phyloP scores from a whole-genome alignment of 2,888 invertebrate genomes.

The Drosophila mulleri region DNA sequence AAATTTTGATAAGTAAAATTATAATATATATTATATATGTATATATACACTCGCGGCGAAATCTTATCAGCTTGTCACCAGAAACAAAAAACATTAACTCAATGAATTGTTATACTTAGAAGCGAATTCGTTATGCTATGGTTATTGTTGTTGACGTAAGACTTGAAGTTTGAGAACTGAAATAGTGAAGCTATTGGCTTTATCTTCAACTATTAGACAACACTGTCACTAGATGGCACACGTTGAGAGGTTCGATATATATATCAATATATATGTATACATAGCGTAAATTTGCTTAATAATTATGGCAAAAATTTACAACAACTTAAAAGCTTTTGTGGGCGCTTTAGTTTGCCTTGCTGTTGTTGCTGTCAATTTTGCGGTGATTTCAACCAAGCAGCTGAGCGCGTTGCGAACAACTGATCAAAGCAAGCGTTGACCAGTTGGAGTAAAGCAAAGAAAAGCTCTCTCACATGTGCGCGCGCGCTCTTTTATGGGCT shows the following conservation, averaged over 20 bases:
- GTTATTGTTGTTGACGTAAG: slow-evolving; percentile 53
- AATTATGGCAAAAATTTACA: slow-evolving; percentile 75
- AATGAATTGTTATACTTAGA: slow-evolving; percentile 37
- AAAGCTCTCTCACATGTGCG: slow-evolving; percentile 51
- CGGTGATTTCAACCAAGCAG: slow-evolving; percentile 67
- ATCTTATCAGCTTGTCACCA: slow-evolving; percentile 68
- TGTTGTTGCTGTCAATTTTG: slow-evolving; percentile 76
- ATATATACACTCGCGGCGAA: slow-evolving; percentile 30
- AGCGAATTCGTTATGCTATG: slow-evolving; percentile 13
- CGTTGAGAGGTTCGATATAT: slow-evolving; percentile 23
- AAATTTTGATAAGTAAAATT: slow-evolving; percentile 65
- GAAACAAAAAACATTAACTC: slow-evolving; percentile 40
- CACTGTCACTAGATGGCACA: slow-evolving; percentile 51
- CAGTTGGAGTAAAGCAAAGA: slow-evolving; percentile 45
- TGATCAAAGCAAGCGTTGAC: slow-evolving; percentile 60
- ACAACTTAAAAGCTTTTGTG: slow-evolving; percentile 51
- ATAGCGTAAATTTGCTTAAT: slow-evolving; percentile 33
- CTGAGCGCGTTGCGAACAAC: slow-evolving; percentile 74
- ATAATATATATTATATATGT: slow-evolving; percentile 23
- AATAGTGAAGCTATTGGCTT: slow-evolving; percentile 3
- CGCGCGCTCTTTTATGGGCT: slow-evolving; percentile 2
- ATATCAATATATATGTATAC: not conserved
- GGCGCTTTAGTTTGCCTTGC: slow-evolving; percentile 14
- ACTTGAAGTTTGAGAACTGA: slow-evolving; percentile 40
- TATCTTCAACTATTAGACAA: slow-evolving; percentile 21